Evolutionary conservation across 2,797 vertebrate genomes (phyloP).

Genomic region (Sorex maritimensis): DNA sequence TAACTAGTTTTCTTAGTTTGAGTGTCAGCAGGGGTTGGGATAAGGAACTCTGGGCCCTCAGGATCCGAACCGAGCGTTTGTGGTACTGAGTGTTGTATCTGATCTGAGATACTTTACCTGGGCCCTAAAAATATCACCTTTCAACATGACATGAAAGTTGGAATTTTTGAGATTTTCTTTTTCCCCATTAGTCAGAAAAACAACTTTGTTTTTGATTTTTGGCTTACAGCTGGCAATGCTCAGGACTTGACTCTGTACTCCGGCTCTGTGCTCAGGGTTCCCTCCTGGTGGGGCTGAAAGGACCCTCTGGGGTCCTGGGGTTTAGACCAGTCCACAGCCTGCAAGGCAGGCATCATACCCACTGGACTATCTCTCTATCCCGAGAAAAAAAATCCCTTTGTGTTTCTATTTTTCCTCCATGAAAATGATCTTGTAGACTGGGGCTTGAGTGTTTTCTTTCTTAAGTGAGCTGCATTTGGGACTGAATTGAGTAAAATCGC

Average conservation of each 20-base stretch:
- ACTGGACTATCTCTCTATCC: too few species aligned
- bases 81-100: neutral
- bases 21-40: constrained; percentile 60
- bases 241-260: too few species aligned
- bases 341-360: too few species aligned
- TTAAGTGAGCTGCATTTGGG: constrained; percentile 69
- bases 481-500: constrained; percentile 80
- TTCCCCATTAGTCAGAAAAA: constrained; percentile 76
- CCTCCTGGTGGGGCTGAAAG: too few species aligned
- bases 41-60: neutral
- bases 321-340: too few species aligned
- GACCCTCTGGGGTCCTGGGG: too few species aligned
- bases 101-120: neutral
- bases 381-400: constrained; percentile 79
- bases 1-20: constrained; percentile 23
- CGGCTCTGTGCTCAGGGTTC: too few species aligned
- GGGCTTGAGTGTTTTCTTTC: constrained; percentile 55
- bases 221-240: too few species aligned
- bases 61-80: constrained; percentile 6
- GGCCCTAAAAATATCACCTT: constrained; percentile 2
- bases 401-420: constrained; percentile 28
- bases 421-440: neutral
- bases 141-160: constrained; percentile 35
- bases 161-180: constrained; percentile 40
- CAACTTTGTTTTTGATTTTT: constrained; percentile 54